phyloP scores from a whole-genome alignment of 2,797 vertebrate genomes.

The Momotus momota region DNA sequence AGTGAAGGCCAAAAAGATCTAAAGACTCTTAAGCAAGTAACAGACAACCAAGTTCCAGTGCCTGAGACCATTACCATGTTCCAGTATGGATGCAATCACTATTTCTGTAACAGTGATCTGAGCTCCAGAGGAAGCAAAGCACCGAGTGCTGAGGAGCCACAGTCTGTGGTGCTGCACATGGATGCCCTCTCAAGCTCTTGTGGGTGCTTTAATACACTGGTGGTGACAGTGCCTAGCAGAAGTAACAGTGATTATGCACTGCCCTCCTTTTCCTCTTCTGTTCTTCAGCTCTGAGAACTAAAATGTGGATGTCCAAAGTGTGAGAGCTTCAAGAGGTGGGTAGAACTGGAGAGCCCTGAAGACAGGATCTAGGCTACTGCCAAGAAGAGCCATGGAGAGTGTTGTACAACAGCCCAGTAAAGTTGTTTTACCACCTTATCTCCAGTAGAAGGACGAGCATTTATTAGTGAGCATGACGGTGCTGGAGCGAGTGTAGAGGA shows the following conservation, averaged over 20 bases:
- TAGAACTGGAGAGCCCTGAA: accelerated
- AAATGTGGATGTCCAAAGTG: not conserved
- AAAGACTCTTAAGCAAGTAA: not conserved
- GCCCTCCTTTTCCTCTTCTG: not conserved
- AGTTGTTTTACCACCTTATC: not conserved
- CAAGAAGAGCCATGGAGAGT: not conserved
- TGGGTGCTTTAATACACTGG: not conserved
- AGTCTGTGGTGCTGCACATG: not conserved
- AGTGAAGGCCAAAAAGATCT: not conserved
- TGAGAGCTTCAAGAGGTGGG: not conserved
- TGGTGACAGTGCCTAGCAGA: not conserved
- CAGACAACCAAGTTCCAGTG: not conserved
- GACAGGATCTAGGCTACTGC: not conserved
- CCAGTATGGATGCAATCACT: not conserved
- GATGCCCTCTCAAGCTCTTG: not conserved
- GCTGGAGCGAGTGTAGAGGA: not conserved
- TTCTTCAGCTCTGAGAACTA: not conserved
- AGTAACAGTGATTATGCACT: not conserved
- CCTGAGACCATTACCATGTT: not conserved
- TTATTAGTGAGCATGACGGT: not conserved
- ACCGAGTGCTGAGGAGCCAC: not conserved
- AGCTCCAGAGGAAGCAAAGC: not conserved
- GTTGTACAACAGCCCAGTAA: not conserved
- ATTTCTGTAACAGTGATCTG: not conserved
- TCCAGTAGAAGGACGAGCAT: not conserved